phyloP scores from a whole-genome alignment of 1,140 invertebrate genomes.

The Habropoda laboriosa region DNA sequence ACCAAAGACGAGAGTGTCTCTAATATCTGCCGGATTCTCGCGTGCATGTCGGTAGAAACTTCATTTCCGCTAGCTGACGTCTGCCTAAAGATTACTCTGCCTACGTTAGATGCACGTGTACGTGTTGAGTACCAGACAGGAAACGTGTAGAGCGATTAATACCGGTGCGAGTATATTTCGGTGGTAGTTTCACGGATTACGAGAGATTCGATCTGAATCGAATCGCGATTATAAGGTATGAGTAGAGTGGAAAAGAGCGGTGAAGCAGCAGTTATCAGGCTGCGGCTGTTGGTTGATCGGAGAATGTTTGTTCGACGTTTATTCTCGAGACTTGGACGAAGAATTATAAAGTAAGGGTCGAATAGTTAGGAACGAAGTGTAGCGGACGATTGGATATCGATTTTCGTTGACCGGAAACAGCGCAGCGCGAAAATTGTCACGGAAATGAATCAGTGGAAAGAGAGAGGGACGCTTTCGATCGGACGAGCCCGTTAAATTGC shows the following conservation, averaged over 20 bases:
- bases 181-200: no score
- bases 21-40: constrained; percentile 1
- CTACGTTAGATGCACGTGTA: neutral
- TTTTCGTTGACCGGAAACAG: constrained; percentile 1
- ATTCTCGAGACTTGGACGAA: no score
- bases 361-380: no score
- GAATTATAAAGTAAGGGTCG: neutral
- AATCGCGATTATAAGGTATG: no score
- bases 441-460: constrained; percentile 18
- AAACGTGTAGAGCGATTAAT: no score
- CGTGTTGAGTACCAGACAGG: no score
- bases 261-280: no score
- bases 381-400: constrained; percentile 6
- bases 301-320: no score
- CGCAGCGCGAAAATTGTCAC: neutral
- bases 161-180: no score
- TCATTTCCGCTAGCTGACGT: constrained; percentile 30
- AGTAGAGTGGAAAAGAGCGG: no score
- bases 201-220: no score
- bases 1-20: neutral
- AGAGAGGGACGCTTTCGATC: neutral
- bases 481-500: constrained; percentile 10
- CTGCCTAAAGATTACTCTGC: neutral
- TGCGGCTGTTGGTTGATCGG: no score
- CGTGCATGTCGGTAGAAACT: constrained; percentile 3